Conservation (phyloP, 2,888 invertebrate species). For the Sturmia bella region DNA sequence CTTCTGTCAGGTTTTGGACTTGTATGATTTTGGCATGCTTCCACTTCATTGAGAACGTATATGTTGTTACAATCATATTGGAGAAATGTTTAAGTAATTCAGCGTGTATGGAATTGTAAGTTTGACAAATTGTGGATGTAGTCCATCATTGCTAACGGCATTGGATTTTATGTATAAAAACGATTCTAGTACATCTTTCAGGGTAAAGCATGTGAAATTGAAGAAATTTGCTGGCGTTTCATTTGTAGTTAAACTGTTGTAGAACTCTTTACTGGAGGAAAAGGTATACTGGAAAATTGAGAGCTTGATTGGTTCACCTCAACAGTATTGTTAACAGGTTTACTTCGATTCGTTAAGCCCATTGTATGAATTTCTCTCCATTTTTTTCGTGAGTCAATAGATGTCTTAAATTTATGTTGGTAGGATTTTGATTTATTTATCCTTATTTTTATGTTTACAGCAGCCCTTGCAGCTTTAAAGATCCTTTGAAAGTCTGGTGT, state of each 20-base stretch:
- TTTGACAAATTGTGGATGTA: too few species aligned
- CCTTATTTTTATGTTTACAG: neutral
- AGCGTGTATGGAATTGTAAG: too few species aligned
- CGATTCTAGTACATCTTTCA: too few species aligned
- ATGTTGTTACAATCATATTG: slow-evolving; percentile 7
- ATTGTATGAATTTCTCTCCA: neutral
- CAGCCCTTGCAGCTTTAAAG: too few species aligned
- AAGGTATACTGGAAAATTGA: neutral
- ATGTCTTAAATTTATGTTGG: neutral
- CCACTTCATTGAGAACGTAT: slow-evolving; percentile 5
- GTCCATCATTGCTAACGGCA: too few species aligned
- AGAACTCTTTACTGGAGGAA: too few species aligned
- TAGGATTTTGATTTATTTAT: neutral
- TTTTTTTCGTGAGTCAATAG: neutral
- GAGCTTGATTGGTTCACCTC: neutral
- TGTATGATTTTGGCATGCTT: slow-evolving; percentile 2
- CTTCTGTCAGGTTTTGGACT: neutral
- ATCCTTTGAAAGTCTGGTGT: too few species aligned
- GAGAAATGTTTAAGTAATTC: too few species aligned
- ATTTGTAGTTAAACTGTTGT: too few species aligned
- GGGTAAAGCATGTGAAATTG: too few species aligned
- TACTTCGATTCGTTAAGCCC: neutral
- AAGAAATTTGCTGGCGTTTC: too few species aligned
- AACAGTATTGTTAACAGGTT: neutral
- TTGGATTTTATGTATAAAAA: too few species aligned